Evolutionary conservation across 2,113 vertebrate species (phyloP), one percentile per base, ranked within the genome.

Genomic region (Corythornis madagascariensis): DNA sequence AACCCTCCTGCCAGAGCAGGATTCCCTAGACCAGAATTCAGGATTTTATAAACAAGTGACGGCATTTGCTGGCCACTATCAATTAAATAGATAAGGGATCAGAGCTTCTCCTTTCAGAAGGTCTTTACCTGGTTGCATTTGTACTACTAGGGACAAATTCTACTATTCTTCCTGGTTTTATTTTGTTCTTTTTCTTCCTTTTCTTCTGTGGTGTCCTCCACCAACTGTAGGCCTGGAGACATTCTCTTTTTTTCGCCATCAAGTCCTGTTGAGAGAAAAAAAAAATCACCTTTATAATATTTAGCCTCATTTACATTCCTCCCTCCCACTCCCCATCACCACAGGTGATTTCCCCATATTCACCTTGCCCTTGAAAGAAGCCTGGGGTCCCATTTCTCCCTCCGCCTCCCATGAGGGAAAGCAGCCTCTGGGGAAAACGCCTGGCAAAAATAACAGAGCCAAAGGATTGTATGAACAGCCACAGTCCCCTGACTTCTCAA

Each of bases 391-490:
- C 97, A 97, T 97, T 96, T 97, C 95, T 97, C 97, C 97, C 97
- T 97, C 97, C 97, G 97, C 97, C 97, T 97, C 97, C 97, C 97
- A 97, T 97, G 97, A 97, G 97, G 97, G 97, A 97, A 97, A 97
- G 97, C 97, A 97, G 97, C 97, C 97, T 97, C 97, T 97, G 97
- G 96, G 96, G 96, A 97, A 97, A 97, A 97, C 42, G 97, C 97
- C 97, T 97, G 97, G 97, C 97, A 97, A 97, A 97, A 97, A 97
- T 97, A 97, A 97, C 96, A 97, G 97, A 97, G 97, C 97, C 97
- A 97, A 97, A 97, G 97, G 97, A 97, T 97, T 97, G 97, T 92
- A 97, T 97, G 97, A 97, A 97, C 96, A 97, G 97, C 97, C 97
- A 97, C 95, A 97, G 96, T 96, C 97, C 97, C 95, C 97, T 97